Conservation (phyloP, 1,140 invertebrate genomes). For the Pygmarrhopalites habei region DNA sequence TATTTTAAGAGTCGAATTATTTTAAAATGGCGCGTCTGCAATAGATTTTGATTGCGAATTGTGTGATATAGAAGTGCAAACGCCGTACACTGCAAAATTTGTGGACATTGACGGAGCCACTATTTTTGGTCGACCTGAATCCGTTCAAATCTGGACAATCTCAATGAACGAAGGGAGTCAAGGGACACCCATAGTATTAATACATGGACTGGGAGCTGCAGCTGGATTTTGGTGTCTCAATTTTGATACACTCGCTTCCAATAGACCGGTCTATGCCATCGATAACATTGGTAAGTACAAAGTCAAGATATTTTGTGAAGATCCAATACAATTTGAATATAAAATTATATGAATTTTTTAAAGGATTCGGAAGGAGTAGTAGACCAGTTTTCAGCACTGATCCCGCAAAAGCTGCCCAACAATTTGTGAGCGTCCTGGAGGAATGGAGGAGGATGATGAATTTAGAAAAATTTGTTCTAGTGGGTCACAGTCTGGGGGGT, state of each 20-base stretch:
- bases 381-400: slow-evolving; percentile 76
- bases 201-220: slow-evolving; percentile 90
- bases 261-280: slow-evolving; percentile 84
- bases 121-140: too few species aligned
- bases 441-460: slow-evolving; percentile 88
- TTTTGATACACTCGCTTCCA: slow-evolving; percentile 60
- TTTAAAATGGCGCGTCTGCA: too few species aligned
- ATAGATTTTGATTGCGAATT: too few species aligned
- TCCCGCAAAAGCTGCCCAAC: slow-evolving; percentile 71
- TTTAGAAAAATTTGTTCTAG: slow-evolving; percentile 75
- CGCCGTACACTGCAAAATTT: too few species aligned
- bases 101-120: too few species aligned
- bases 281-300: slow-evolving; percentile 82
- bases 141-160: slow-evolving; percentile 74
- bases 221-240: slow-evolving; percentile 84
- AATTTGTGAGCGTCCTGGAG: slow-evolving; percentile 86
- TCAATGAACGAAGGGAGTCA: slow-evolving; percentile 62
- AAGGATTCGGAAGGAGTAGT: slow-evolving; percentile 88
- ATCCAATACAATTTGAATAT: too few species aligned
- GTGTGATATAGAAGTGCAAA: too few species aligned
- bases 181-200: slow-evolving; percentile 68
- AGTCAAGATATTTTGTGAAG: too few species aligned
- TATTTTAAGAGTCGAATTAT: too few species aligned
- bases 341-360: slow-evolving; percentile 26
- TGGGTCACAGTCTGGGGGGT: slow-evolving; percentile 93